A percentile compares a stretch with the other conserved stretches of the same genome.
Evolutionary conservation across 1,140 invertebrate genomes (phyloP).

Genomic region (Drosophila bocqueti): DNA sequence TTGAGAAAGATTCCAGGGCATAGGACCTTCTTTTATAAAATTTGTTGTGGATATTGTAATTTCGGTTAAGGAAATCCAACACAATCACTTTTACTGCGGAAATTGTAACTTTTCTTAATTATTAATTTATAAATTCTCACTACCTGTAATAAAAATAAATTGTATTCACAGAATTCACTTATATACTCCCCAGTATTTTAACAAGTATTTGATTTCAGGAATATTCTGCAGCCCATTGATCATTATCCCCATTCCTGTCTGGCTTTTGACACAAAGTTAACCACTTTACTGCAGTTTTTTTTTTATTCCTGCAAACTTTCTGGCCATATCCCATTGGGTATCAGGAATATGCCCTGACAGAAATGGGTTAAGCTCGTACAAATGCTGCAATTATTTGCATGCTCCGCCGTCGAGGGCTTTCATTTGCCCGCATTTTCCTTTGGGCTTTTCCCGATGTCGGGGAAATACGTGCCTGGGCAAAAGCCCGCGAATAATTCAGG

Average conservation of each 20-base stretch:
- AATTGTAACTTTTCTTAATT: too few species aligned
- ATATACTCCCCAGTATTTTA: background rate
- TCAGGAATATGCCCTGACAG: slow-evolving; percentile 42
- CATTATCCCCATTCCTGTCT: slow-evolving; percentile 12
- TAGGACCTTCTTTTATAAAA: too few species aligned
- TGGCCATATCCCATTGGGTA: slow-evolving; percentile 15
- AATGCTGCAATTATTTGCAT: slow-evolving; percentile 79
- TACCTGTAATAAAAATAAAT: background rate
- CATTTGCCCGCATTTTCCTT: slow-evolving; percentile 39
- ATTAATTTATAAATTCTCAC: too few species aligned
- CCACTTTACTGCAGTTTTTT: background rate
- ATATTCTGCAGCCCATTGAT: slow-evolving; percentile 3
- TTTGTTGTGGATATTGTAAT: too few species aligned
- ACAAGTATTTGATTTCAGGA: background rate
- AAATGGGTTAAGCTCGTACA: slow-evolving; percentile 77
- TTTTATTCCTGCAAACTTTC: slow-evolving; percentile 11
- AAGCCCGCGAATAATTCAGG: slow-evolving; percentile 64
- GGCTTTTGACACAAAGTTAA: slow-evolving; percentile 43
- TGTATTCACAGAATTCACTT: background rate
- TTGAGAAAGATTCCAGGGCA: too few species aligned
- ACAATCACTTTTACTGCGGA: too few species aligned
- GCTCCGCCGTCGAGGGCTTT: slow-evolving; percentile 62
- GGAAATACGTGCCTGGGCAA: slow-evolving; percentile 51
- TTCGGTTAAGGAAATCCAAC: too few species aligned
- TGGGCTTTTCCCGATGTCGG: slow-evolving; percentile 2